phyloP scores from a whole-genome alignment of 2,888 invertebrate species.

The Brenthis hecate region DNA sequence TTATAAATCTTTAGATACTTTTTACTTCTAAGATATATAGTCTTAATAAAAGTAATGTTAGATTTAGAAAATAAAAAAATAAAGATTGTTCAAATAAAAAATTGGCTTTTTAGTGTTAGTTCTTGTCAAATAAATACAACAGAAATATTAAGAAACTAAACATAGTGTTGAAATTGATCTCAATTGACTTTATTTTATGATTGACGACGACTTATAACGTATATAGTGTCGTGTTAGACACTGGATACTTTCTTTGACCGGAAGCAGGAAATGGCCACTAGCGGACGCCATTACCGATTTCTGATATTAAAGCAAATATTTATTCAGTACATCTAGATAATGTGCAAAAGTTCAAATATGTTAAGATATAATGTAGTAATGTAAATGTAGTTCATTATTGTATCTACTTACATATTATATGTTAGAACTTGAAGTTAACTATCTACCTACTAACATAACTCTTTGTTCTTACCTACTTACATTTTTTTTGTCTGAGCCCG shows the following conservation, averaged over 20 bases:
- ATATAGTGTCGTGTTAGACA: conserved; percentile 26
- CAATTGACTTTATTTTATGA: conserved; percentile 8
- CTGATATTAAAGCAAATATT: conserved; percentile 74
- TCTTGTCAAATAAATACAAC: too few species aligned
- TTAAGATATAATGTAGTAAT: too few species aligned
- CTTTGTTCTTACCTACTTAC: too few species aligned
- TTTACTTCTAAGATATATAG: conserved; percentile 22
- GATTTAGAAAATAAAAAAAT: background rate
- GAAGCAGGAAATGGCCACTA: conserved; percentile 81
- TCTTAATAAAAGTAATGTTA: conserved; percentile 1
- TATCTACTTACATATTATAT: too few species aligned
- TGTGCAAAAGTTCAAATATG: conserved; percentile 24
- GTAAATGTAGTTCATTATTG: too few species aligned
- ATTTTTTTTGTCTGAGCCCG: too few species aligned
- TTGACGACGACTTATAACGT: background rate
- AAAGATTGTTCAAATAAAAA: too few species aligned
- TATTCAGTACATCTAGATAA: conserved; percentile 52
- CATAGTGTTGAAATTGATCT: background rate
- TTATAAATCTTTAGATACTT: conserved; percentile 45
- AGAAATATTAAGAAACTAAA: background rate
- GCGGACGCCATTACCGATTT: conserved; percentile 74
- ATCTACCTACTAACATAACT: too few species aligned
- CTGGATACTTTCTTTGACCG: conserved; percentile 54
- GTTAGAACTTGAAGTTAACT: too few species aligned
- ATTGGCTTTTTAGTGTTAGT: too few species aligned